These are phyloP conservation scores for Meta bourneti DNA, from an alignment of 2,888 invertebrate species.

Conservation along the genomic window DNA sequence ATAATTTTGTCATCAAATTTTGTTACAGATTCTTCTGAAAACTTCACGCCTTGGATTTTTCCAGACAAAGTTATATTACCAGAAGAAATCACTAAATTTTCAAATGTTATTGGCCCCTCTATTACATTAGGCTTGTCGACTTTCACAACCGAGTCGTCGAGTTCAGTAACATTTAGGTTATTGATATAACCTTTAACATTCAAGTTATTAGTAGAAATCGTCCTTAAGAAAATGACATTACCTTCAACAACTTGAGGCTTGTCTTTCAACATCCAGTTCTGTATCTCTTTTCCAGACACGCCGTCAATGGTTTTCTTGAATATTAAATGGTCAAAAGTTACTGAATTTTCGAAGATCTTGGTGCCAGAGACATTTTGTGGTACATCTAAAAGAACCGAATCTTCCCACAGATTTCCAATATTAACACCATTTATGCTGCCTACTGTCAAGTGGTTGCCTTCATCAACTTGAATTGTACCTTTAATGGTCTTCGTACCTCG, in stretches of 20 bases:
- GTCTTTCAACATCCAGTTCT: conserved; percentile 74
- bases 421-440: conserved; percentile 66
- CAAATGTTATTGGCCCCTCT: conserved; percentile 51
- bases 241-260: conserved; percentile 59
- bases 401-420: conserved; percentile 62
- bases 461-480: conserved; percentile 51
- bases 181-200: conserved; percentile 57
- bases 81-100: conserved; percentile 28
- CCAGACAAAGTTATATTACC: conserved; percentile 70
- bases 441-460: conserved; percentile 48
- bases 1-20: conserved; percentile 47
- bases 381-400: conserved; percentile 69
- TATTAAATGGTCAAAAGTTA: conserved; percentile 47
- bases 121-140: conserved; percentile 53
- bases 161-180: conserved; percentile 43
- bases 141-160: conserved; percentile 69
- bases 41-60: conserved; percentile 73
- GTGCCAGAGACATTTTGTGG: conserved; percentile 66
- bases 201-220: conserved; percentile 42
- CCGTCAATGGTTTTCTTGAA: conserved; percentile 71
- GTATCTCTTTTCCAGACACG: conserved; percentile 66
- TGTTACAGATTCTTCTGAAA: conserved; percentile 73
- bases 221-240: conserved; percentile 51
- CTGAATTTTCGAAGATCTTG: conserved; percentile 51
- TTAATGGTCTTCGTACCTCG: conserved; percentile 43